A percentile compares a stretch with the other conserved stretches of the same genome.
These are phyloP conservation scores for Cheilosia variabilis DNA, from an alignment of 2,888 invertebrate genomes.

Conservation along the genomic window DNA sequence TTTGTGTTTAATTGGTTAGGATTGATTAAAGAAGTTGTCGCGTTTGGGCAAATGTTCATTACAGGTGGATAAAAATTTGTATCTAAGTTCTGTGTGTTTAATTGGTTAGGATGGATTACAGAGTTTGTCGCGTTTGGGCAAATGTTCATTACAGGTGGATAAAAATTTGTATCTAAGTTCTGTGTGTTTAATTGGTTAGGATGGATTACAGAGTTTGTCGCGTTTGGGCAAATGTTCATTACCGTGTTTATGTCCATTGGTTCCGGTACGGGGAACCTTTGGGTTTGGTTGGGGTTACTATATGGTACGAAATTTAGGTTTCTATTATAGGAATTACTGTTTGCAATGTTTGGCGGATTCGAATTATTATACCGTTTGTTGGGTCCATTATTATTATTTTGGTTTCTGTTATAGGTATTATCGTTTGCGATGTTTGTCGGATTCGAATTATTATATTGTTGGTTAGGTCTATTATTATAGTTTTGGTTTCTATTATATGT, in stretches of 20 bases:
- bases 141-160: background rate
- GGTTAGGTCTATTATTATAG: background rate
- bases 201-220: background rate
- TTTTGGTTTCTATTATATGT: too few relatives aligned
- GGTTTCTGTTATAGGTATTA: background rate
- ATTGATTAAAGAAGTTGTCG: too few relatives aligned
- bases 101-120: background rate
- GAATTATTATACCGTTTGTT: background rate
- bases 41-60: too few relatives aligned
- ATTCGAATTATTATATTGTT: background rate
- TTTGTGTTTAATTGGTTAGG: too few relatives aligned
- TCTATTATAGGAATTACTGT: background rate
- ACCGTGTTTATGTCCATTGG: background rate
- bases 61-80: too few relatives aligned
- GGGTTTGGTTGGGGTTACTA: background rate
- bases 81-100: too few relatives aligned
- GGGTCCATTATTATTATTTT: background rate
- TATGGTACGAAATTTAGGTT: background rate
- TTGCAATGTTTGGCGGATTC: background rate
- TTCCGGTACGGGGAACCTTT: background rate
- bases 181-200: background rate
- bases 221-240: background rate
- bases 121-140: background rate
- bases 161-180: constrained; percentile 14
- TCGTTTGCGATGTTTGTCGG: background rate